Base-by-base conservation (phyloP, 1,140 invertebrate genomes). In the Acromyrmex heyeri region DNA sequence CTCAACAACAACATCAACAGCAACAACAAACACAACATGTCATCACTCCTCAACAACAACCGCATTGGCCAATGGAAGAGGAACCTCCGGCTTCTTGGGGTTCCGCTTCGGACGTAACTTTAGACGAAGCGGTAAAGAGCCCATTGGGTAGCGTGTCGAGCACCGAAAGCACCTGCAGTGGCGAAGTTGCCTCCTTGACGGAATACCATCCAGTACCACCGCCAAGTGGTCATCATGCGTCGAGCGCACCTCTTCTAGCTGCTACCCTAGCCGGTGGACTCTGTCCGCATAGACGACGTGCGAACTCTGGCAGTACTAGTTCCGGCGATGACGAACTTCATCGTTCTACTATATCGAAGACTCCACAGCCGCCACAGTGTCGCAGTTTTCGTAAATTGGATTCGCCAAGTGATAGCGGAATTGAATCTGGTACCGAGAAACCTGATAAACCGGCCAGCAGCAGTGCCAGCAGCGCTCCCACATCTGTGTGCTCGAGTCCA, bases 381-480 rank as follows among this genome's bases (percentile, higher is more conserved):
- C 96, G 85, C 96, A 96, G 38, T 97, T 69, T 98, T 93, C 96
- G 98, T 50, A 98, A 98, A 92, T 95, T 98, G 48, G 98, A 99
- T 92, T 98, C 98, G 7, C 98, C 98, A 12, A 98, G 97, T 86
- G 98, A 99, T 94, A 99, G 98, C 61, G 98, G 98, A 48, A 99
- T 99, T 90, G 98, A 99, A 93, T 98, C 97, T 1, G 98, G 98
- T n/a, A 98, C 98, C 57, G 98, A 98, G 95, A 98, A 98, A 90
- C 91, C 96, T 0, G 97, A 98, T 89, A 97, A 98, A 91, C 96
- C 95, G 6, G 95, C 94, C n/a, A 96, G 96, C 92, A 97, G 97
- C 91, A 96, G 96, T 16, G 96, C 96, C 2, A 97, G 97, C 86
- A 97, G 96, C 67, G 97, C 96, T 0, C 97, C 97, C 55, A 98